Evolutionary conservation across 2,113 vertebrate genomes (phyloP).

Genomic region (Nesogale talazaci): DNA sequence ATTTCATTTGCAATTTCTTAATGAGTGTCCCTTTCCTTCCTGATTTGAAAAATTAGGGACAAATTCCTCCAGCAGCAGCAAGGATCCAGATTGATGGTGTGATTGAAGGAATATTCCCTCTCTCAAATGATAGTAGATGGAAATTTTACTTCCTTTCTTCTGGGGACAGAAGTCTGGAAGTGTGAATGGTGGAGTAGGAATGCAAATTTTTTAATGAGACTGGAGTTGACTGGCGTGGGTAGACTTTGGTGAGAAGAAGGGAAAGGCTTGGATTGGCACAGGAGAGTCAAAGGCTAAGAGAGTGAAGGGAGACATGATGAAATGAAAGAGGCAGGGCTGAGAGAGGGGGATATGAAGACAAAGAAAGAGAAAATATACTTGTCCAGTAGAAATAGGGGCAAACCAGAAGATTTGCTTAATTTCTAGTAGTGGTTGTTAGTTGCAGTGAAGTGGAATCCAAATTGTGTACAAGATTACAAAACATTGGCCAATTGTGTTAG

Average conservation of each 20-base stretch:
- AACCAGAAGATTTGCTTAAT: neutral
- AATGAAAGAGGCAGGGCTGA: neutral
- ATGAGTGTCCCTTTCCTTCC: slow-evolving; percentile 20
- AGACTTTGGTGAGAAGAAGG: neutral
- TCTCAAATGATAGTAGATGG: neutral
- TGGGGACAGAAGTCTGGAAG: neutral
- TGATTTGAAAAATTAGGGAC: slow-evolving; percentile 46
- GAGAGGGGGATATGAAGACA: neutral
- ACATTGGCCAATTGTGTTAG: neutral
- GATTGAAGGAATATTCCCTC: neutral
- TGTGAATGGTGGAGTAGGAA: neutral
- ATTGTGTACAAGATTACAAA: neutral
- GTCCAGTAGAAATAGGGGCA: neutral
- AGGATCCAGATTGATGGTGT: neutral
- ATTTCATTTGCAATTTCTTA: slow-evolving; percentile 68
- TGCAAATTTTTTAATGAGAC: neutral
- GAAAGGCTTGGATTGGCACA: neutral
- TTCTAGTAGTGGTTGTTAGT: neutral
- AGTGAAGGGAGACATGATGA: neutral
- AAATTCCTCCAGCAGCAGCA: neutral
- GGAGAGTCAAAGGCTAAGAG: neutral
- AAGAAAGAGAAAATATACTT: no score
- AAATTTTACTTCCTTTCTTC: neutral
- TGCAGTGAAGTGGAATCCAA: neutral
- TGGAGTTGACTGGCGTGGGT: neutral